Percentiles rank a stretch among this genome's conserved stretches.
Evolutionary conservation across 2,113 vertebrate species (phyloP).

Genomic region (Pongo abelii): DNA sequence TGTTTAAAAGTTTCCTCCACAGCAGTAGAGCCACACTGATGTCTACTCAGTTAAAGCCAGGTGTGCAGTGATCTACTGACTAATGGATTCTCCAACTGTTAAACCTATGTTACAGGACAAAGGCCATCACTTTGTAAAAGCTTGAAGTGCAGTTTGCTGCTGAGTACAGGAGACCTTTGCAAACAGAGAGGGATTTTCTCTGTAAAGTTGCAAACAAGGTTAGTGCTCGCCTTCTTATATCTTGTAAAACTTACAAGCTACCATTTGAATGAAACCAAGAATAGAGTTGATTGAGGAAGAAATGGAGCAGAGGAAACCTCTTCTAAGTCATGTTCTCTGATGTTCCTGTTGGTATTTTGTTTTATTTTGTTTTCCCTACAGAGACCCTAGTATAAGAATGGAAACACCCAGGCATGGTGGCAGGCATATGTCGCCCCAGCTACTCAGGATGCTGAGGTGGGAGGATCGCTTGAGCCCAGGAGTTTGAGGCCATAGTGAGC

Average conservation of each 20-base stretch:
- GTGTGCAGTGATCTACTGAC: background rate
- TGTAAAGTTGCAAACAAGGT: constrained; percentile 43
- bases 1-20: background rate
- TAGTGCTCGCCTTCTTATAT: background rate
- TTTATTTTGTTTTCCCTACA: background rate
- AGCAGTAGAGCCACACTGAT: background rate
- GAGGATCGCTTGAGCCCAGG: background rate
- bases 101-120: background rate
- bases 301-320: background rate
- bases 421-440: background rate
- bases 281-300: background rate
- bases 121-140: background rate
- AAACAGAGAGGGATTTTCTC: background rate
- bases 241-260: background rate
- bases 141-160: background rate
- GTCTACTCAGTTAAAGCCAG: background rate
- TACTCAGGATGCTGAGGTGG: background rate
- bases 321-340: background rate
- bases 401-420: background rate
- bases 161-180: background rate
- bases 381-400: background rate
- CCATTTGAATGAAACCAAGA: background rate
- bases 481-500: background rate
- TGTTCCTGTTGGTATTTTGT: background rate
- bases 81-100: background rate